phyloP scores from a whole-genome alignment of 2,888 invertebrate genomes.

The Tetropium fuscum region DNA sequence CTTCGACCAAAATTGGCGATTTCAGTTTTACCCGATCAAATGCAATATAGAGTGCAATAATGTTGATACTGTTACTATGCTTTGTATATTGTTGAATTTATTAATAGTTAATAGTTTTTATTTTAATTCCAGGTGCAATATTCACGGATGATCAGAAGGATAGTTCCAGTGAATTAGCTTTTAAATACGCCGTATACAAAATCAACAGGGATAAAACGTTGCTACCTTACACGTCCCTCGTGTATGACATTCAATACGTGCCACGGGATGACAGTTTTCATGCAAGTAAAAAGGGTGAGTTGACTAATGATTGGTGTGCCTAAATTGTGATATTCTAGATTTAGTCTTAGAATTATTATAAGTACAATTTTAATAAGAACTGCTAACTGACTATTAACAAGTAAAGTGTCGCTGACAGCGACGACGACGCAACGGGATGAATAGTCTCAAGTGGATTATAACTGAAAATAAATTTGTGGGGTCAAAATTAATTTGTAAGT shows the following conservation, averaged over 20 bases:
- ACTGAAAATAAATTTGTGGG: too few relatives aligned
- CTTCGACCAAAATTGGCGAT: too few relatives aligned
- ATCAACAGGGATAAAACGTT: conserved; percentile 80
- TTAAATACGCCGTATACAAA: conserved; percentile 83
- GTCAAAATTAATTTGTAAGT: too few relatives aligned
- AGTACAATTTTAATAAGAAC: neutral
- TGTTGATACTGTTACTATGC: too few relatives aligned
- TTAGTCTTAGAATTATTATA: neutral
- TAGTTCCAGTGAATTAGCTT: conserved; percentile 79
- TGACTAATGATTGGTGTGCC: conserved; percentile 12
- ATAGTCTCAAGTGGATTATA: too few relatives aligned
- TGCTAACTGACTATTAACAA: too few relatives aligned
- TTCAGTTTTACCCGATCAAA: too few relatives aligned
- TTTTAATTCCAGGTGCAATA: conserved; percentile 80
- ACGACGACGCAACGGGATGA: too few relatives aligned
- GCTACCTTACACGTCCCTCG: conserved; percentile 78
- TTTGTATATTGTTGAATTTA: too few relatives aligned
- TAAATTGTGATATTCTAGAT: neutral
- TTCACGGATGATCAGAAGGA: conserved; percentile 80
- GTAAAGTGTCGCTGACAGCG: too few relatives aligned
- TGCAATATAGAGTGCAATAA: too few relatives aligned
- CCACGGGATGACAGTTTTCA: conserved; percentile 82
- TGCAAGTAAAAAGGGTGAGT: conserved; percentile 79
- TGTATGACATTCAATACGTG: conserved; percentile 81
- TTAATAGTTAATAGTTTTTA: too few relatives aligned